Conservation (phyloP, 2,113 vertebrate species). For the Takifugu flavidus region DNA sequence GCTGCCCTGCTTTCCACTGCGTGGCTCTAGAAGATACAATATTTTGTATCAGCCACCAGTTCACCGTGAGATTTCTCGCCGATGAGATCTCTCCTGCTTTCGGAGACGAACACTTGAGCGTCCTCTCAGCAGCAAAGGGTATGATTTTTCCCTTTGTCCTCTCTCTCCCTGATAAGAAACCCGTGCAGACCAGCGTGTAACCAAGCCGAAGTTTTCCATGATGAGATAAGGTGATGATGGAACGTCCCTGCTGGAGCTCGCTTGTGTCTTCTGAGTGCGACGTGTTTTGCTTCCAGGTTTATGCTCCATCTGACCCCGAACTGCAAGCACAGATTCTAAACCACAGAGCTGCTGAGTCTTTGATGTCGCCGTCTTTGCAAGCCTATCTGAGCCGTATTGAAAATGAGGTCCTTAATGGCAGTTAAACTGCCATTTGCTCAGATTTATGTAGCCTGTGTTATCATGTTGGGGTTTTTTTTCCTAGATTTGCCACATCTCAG, state of each 20-base stretch:
- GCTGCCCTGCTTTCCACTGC: constrained; percentile 79
- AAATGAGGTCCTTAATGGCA: constrained; percentile 53
- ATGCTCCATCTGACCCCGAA: constrained; percentile 1
- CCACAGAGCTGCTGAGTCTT: no score
- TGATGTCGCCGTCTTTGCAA: no score
- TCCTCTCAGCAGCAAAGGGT: constrained; percentile 77
- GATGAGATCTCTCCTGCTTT: constrained; percentile 85
- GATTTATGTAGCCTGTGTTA: constrained; percentile 55
- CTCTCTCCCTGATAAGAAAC: constrained; percentile 68
- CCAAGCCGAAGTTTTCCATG: constrained; percentile 35
- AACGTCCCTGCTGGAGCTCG: constrained; percentile 14
- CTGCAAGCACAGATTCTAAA: background rate
- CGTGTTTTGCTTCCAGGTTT: constrained; percentile 13
- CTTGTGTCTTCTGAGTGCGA: constrained; percentile 3
- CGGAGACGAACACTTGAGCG: constrained; percentile 68
- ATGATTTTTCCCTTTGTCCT: constrained; percentile 80
- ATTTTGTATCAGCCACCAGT: constrained; percentile 80
- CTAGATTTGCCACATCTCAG: constrained; percentile 2
- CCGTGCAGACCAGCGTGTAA: constrained; percentile 76
- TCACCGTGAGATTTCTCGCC: constrained; percentile 80
- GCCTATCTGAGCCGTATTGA: no score
- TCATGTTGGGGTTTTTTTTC: constrained; percentile 51
- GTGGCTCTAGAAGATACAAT: constrained; percentile 68
- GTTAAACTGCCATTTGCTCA: constrained; percentile 54
- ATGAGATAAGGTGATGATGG: constrained; percentile 43